These are phyloP conservation scores for Stegastes partitus DNA, from an alignment of 2,113 vertebrate genomes.

Conservation along the genomic window DNA sequence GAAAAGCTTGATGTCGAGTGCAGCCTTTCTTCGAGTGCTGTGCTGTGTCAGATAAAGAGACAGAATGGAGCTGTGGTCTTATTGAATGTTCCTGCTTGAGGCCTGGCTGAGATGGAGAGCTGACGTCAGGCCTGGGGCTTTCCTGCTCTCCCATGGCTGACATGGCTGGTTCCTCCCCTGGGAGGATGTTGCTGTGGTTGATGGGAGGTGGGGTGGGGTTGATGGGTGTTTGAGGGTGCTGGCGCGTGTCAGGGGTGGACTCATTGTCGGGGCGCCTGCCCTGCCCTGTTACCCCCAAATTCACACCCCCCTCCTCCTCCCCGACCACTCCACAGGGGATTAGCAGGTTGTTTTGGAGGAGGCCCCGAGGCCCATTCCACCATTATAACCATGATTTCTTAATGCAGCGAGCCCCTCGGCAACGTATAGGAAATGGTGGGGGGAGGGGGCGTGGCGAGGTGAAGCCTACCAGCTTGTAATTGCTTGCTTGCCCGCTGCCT, in stretches of 20 bases:
- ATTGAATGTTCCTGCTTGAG: constrained; percentile 27
- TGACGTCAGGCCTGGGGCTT: constrained; percentile 18
- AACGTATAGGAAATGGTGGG: constrained; percentile 48
- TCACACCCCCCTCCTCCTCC: constrained; percentile 26
- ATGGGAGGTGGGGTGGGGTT: constrained; percentile 11
- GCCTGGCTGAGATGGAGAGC: constrained; percentile 14
- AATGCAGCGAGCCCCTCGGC: constrained; percentile 69
- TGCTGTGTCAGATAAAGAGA: constrained; percentile 1
- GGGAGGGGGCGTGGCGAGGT: constrained; percentile 54
- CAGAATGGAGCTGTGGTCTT: neutral
- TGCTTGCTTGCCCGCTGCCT: constrained; percentile 72
- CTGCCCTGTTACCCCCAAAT: constrained; percentile 66
- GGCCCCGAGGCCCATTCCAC: constrained; percentile 76
- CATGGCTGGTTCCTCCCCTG: constrained; percentile 32
- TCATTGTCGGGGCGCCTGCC: constrained; percentile 67
- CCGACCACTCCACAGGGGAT: constrained; percentile 73
- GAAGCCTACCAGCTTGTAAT: constrained; percentile 79
- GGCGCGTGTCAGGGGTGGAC: constrained; percentile 77
- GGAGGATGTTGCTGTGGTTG: constrained; percentile 54
- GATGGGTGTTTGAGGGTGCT: constrained; percentile 53
- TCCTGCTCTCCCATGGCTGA: constrained; percentile 56
- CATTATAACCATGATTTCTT: constrained; percentile 79
- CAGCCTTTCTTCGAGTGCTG: neutral
- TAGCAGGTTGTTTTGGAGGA: constrained; percentile 84
- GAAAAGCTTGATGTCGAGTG: neutral